Percentiles rank a stretch among this genome's conserved stretches.
These are phyloP conservation scores for Heteromurus nitidus DNA, from an alignment of 2,888 invertebrate genomes.

Conservation along the genomic window DNA sequence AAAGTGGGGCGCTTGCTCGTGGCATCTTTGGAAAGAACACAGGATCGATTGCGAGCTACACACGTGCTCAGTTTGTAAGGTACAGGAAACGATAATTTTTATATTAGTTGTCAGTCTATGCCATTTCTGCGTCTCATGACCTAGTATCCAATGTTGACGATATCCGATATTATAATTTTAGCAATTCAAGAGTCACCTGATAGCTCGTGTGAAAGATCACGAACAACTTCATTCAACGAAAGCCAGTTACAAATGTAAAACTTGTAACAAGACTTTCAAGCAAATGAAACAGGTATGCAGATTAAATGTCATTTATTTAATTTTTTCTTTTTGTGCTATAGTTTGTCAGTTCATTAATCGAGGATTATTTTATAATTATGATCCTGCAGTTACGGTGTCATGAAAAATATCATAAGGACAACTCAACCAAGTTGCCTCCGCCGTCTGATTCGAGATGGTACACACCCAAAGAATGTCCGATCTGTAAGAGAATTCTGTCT, in stretches of 20 bases:
- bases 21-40: conserved; percentile 84
- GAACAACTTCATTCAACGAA: conserved; percentile 65
- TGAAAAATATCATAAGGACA: conserved; percentile 72
- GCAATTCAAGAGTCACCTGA: conserved; percentile 69
- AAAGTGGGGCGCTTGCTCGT: conserved; percentile 82
- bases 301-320: background rate
- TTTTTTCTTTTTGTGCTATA: background rate
- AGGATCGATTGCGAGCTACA: conserved; percentile 86
- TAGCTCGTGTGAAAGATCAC: conserved; percentile 71
- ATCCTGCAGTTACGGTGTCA: conserved; percentile 69
- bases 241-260: conserved; percentile 67
- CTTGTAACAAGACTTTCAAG: conserved; percentile 71
- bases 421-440: conserved; percentile 71
- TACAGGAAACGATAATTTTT: too few species aligned
- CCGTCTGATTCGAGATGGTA: conserved; percentile 76
- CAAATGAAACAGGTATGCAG: conserved; percentile 70
- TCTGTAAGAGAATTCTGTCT: conserved; percentile 82
- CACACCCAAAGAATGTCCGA: conserved; percentile 81
- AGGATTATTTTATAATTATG: too few species aligned
- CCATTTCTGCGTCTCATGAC: background rate
- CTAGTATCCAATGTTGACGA: too few species aligned
- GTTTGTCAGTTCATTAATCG: background rate
- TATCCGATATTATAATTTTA: too few species aligned
- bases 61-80: conserved; percentile 83
- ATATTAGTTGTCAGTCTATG: background rate